Evolutionary conservation across 2,797 vertebrate genomes (phyloP).

Genomic region (Tokudaia muenninki): DNA sequence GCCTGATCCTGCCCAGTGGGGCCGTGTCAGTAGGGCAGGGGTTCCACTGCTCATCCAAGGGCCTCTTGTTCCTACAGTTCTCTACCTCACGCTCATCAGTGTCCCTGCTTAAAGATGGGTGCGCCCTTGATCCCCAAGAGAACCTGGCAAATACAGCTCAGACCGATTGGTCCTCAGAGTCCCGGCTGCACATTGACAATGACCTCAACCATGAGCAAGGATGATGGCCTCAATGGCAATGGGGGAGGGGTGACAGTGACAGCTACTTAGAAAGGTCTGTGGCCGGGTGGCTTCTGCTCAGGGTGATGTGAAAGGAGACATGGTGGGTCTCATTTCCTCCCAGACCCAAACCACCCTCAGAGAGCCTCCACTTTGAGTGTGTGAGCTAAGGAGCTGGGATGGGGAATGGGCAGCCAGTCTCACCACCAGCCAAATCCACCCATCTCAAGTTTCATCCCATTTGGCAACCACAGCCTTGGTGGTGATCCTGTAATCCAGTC

Average conservation of each 20-base stretch:
- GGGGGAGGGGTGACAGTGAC: fast-evolving
- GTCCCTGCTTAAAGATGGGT: fast-evolving
- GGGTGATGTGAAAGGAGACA: not conserved
- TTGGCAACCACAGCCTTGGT: not conserved
- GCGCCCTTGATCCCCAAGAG: not conserved
- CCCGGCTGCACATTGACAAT: not conserved
- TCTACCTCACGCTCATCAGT: not conserved
- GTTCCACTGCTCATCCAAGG: fast-evolving
- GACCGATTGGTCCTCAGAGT: not conserved
- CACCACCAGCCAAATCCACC: not conserved
- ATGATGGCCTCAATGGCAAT: fast-evolving
- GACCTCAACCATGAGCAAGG: fast-evolving
- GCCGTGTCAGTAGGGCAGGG: not conserved
- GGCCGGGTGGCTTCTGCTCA: fast-evolving
- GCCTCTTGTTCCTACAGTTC: fast-evolving
- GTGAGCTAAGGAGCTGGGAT: not conserved
- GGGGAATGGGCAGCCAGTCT: fast-evolving
- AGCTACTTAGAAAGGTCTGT: not conserved
- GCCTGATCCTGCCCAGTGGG: not conserved
- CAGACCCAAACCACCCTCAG: not conserved
- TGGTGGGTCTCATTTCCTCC: not conserved
- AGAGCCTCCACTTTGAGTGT: not conserved
- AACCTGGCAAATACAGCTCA: not conserved
- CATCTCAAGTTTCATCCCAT: not conserved
- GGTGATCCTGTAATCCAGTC: not conserved